Evolutionary conservation across 2,113 vertebrate genomes (phyloP), one percentile per base, ranked within the genome.

Genomic region (Guaruba guarouba): DNA sequence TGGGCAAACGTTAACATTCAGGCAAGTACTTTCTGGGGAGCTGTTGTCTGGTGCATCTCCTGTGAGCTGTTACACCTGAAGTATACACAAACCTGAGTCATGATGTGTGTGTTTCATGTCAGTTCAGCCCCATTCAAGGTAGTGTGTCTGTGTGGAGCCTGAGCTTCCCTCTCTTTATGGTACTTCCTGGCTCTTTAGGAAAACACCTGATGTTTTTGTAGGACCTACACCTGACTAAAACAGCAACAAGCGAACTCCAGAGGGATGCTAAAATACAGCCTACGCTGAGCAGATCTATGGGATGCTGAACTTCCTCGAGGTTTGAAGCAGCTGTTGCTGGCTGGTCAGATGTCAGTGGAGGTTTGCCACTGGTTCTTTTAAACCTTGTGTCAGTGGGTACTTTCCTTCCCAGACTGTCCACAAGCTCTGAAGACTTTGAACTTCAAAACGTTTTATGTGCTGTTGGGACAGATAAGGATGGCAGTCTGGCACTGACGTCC

Each of bases 1-100:
- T 31, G 99, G 99, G 37, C 99, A 99, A 49, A 99, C 99, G 0
- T 98, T 99, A 73, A 99, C 99, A 2, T 99, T 99, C 98, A 99
- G 98, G 99, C 98, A 97, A 98, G 98, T 97, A 85, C 7, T 27
- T 14, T 11, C 52, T 15, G 75, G 24, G 13, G 10, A 28, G 75
- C 74, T 81, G 57, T 41, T 82, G n/a, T 12, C 17, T 85, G 70
- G 28, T 61, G 74, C 28, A 6, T 44, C 79, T 61, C 9, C 74
- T 75, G 54, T n/a, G 71, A 90, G 44, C 43, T 4, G 5, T 78
- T 51, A 37, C 39, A 10, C 11, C 25, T 43, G 13, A 48, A 4
- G 9, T 77, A 28, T 63, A 3, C 46, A 43, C 55, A 39, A 84
- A 54, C 43, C 41, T 18, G 31, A 70, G 64, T n/a, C 33, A 0